Conservation (phyloP, 2,888 invertebrate species). For the Drosophila mettleri region DNA sequence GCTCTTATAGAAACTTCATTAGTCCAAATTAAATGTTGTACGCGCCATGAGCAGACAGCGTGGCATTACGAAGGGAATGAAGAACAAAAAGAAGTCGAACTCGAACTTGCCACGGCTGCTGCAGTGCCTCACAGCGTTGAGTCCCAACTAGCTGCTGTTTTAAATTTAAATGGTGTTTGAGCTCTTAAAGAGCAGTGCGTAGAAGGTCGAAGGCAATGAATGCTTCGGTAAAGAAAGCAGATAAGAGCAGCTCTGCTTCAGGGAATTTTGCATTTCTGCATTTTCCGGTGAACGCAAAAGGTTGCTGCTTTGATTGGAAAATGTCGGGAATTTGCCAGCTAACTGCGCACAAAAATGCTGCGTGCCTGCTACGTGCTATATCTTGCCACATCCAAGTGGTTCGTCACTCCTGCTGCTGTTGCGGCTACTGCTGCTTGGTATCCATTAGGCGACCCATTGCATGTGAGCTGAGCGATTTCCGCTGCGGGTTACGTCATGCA, state of each 20-base stretch:
- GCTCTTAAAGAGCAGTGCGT: slow-evolving; percentile 7
- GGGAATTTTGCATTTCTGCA: not conserved
- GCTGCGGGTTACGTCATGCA: slow-evolving; percentile 75
- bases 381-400: slow-evolving; percentile 17
- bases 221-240: not conserved
- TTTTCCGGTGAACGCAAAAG: not conserved
- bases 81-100: slow-evolving; percentile 2
- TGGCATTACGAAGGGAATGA: slow-evolving; percentile 48
- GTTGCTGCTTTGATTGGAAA: slow-evolving; percentile 21
- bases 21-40: slow-evolving; percentile 73
- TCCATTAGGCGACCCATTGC: slow-evolving; percentile 57
- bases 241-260: not conserved
- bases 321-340: slow-evolving; percentile 10
- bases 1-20: slow-evolving; percentile 74
- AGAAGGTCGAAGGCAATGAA: not conserved
- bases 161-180: not conserved
- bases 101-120: not conserved
- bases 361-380: not conserved
- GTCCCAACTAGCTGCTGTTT: slow-evolving; percentile 4
- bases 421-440: slow-evolving; percentile 1
- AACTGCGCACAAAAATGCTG: slow-evolving; percentile 14
- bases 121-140: slow-evolving; percentile 11
- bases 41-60: slow-evolving; percentile 73
- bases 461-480: slow-evolving; percentile 67
- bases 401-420: not conserved